A percentile compares a stretch with the other conserved stretches of the same genome.
These are phyloP conservation scores for Sebastes schlegelii DNA, from an alignment of 2,113 vertebrate species.

Conservation along the genomic window DNA sequence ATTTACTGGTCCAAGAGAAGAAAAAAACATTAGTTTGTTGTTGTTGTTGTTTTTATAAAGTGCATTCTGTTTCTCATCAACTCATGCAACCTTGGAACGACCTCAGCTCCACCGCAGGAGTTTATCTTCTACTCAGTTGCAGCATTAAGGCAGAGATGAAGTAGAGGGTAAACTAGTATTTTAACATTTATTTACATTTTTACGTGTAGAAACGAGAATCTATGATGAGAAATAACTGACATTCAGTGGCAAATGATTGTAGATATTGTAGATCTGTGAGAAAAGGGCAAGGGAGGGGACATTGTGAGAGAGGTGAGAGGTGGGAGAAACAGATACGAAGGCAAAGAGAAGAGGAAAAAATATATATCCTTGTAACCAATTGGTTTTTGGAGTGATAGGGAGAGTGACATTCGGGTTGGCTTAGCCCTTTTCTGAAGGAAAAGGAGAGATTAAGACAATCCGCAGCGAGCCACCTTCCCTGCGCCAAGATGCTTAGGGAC, in stretches of 20 bases:
- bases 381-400: slow-evolving; percentile 81
- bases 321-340: slow-evolving; percentile 47
- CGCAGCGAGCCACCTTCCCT: slow-evolving; percentile 80
- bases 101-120: slow-evolving; percentile 26
- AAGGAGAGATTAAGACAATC: slow-evolving; percentile 85
- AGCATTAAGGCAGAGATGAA: background rate
- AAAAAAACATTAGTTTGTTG: slow-evolving; percentile 56
- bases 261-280: background rate
- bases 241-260: background rate
- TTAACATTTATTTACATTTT: background rate
- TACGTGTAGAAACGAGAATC: background rate
- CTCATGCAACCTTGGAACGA: slow-evolving; percentile 56
- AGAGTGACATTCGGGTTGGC: slow-evolving; percentile 83
- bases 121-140: slow-evolving; percentile 22
- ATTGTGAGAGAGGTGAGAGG: slow-evolving; percentile 30
- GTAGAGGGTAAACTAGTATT: background rate
- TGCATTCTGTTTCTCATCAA: slow-evolving; percentile 40
- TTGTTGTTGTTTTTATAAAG: slow-evolving; percentile 39
- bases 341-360: slow-evolving; percentile 56
- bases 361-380: slow-evolving; percentile 82
- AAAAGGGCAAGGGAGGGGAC: background rate
- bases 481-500: slow-evolving; percentile 86
- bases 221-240: background rate
- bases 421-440: slow-evolving; percentile 83
- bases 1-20: slow-evolving; percentile 63